A percentile compares a stretch with the other conserved stretches of the same genome.
phyloP scores from a whole-genome alignment of 2,797 vertebrate genomes.

The Ara ararauna region DNA sequence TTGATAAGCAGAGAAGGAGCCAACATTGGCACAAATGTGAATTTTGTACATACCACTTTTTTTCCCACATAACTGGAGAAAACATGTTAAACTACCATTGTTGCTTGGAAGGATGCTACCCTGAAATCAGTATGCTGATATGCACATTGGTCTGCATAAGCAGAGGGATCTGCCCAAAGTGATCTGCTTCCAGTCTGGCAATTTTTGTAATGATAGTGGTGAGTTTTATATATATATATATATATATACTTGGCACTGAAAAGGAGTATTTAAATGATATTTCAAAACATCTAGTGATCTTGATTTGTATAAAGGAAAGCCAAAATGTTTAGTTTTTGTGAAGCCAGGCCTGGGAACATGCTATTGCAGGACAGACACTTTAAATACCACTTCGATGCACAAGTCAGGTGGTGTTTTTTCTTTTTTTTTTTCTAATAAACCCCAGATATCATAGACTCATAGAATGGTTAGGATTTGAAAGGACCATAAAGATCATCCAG shows the following conservation, averaged over 20 bases:
- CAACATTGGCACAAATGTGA: background rate
- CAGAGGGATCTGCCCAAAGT: background rate
- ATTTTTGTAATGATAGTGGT: background rate
- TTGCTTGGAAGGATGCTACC: background rate
- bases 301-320: background rate
- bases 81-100: background rate
- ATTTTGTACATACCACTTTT: background rate
- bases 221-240: background rate
- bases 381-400: background rate
- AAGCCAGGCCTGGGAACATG: background rate
- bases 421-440: background rate
- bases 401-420: rapidly evolving
- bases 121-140: background rate
- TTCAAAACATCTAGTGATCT: background rate
- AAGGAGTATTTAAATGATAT: background rate
- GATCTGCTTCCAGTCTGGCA: background rate
- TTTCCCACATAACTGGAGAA: background rate
- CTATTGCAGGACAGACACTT: background rate
- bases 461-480: background rate
- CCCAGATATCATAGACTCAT: background rate
- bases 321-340: background rate
- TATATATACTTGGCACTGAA: background rate
- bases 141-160: background rate
- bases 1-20: background rate
- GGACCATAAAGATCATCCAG: background rate